These are phyloP conservation scores for Cydia amplana DNA, from an alignment of 1,140 invertebrate genomes.

Conservation along the genomic window DNA sequence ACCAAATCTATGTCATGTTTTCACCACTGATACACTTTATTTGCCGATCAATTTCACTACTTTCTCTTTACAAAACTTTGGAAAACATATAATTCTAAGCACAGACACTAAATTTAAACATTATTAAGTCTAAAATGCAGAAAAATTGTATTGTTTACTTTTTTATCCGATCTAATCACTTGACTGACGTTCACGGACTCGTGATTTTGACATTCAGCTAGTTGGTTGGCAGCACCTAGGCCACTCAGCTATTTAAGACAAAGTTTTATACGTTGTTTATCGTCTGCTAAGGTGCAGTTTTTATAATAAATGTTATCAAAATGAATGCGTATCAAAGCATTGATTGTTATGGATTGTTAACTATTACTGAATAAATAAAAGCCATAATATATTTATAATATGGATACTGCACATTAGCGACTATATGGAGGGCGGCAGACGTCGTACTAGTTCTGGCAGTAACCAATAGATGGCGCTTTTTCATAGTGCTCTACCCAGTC, in stretches of 20 bases:
- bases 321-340: background rate
- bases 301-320: background rate
- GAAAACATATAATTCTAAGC: background rate
- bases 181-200: slow-evolving; percentile 41
- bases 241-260: background rate
- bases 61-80: background rate
- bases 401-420: background rate
- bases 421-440: background rate
- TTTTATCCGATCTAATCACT: slow-evolving; percentile 36
- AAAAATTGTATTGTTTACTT: slow-evolving; percentile 35
- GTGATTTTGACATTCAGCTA: slow-evolving; percentile 55
- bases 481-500: too few species aligned
- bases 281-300: background rate
- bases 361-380: too few species aligned
- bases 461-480: background rate
- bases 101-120: slow-evolving; percentile 18
- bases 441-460: background rate
- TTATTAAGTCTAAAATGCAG: slow-evolving; percentile 23
- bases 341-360: too few species aligned
- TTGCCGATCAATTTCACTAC: background rate
- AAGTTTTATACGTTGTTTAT: background rate
- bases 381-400: too few species aligned
- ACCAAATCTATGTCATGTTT: slow-evolving; percentile 6
- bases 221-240: slow-evolving; percentile 7
- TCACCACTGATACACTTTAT: background rate